Base-by-base conservation (phyloP, 35 echinoderm and acorn worm genomes). In the Holothuria glaberrima region DNA sequence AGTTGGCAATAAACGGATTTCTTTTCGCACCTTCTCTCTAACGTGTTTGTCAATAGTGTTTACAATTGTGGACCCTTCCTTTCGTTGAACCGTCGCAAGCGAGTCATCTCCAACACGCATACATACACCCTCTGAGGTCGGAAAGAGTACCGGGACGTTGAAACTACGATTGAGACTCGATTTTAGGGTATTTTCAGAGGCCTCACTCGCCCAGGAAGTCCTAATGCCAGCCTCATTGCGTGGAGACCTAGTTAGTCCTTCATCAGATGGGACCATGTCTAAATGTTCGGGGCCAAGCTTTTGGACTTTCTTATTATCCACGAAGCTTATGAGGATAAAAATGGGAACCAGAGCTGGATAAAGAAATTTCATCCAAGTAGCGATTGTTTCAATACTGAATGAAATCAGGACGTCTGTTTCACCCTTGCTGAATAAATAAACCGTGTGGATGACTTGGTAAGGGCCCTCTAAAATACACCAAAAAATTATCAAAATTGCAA, bases 391-490 rank as follows among this genome's bases (percentile, higher is more conserved):
- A 3, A 82, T 29, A 26, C 48, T 60, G 26, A 82, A 82, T 24
- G 79, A 82, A 82, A 82, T 56, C 14, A 82, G 16, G 48, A 58
- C 57, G 7, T 82, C 79, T 50, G 79, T 29, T 58, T 82, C 57
- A 28, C 57, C 79, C 29, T 60, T 27, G 50, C 79, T 82, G 13
- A 82, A 82, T 28, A 82, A n/a, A n/a, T 82, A 82, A 58, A 82
- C 57, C 48, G 79, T 82, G 17, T 82, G 79, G 7, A 82, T 50
- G 10, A 82, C 79, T 57, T 82, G 79, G 30, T 58, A 82, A 22
- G 79, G 79, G 48, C 79, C 79, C 50, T 82, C 79, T 18, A 82
- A 50, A 14, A 82, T 60, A 59, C 79, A 82, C 79, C 79, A 82
- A 12, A 60, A 56, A 48, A 82, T 60, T 50, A 82, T 60, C 24